Base-by-base conservation (phyloP, 2,797 vertebrate species). In the Tympanoctomys barrerae region DNA sequence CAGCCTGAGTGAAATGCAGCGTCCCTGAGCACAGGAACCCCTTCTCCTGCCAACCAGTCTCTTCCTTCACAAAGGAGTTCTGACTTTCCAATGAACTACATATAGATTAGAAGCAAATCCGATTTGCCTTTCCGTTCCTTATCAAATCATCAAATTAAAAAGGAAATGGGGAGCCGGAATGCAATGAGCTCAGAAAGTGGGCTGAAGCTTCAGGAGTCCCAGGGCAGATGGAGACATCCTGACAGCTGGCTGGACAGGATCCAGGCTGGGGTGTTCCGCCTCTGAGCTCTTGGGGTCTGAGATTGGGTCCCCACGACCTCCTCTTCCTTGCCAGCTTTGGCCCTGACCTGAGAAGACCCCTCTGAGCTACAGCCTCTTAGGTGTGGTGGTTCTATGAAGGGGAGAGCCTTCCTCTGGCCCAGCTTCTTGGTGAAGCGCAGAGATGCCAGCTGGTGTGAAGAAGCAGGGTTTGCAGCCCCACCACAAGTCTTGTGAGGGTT, bases 111-210 rank as follows among this genome's bases (percentile, higher is more conserved):
- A 87, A 86, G 46, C 7, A 52, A 83, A 88, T 61, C 6, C 8
- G n/a, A 8, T n/a, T 13, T 77, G 3, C 68, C 16, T 86, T 88
- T 59, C 19, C 28, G 28, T 84, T 42, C 33, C 22, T 88, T 59
- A 84, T 81, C 71, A 70, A 83, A 62, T 71, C 22, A 11, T 85
- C 64, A 85, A 81, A 68, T 92, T 82, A 79, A 68, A 92, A 86
- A 77, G 52, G 36, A 70, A 89, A 18, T 19, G 28, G n/a, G 70
- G 18, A 88, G 11, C 5, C 1, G 14, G 90, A 59, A 57, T 49
- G 42, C 84, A 31, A n/a, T 22, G n/a, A n/a, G 54, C 59, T 24
- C 52, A 52, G 42, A 54, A 64, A 61, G 39, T 5, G 42, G 6
- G 7, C 22, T 3, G 39, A 33, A n/a, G 5, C 10, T 6, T 18